A percentile compares a stretch with the other conserved stretches of the same genome.
These are phyloP conservation scores for Melanostigma gelatinosum DNA, from an alignment of 2,113 vertebrate species.

Conservation along the genomic window DNA sequence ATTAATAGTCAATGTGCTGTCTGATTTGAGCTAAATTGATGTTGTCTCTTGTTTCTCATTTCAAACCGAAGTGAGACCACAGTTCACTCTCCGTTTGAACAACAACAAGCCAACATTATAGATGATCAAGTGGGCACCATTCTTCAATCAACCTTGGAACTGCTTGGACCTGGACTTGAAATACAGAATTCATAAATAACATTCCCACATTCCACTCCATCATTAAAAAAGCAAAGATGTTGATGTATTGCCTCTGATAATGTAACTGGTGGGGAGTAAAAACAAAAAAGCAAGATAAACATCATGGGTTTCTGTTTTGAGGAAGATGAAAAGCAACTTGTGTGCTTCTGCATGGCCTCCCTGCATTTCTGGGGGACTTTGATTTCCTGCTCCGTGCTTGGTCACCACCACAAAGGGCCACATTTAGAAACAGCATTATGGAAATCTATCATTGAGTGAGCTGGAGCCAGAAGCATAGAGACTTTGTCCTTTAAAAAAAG, in stretches of 20 bases:
- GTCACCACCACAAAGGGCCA: constrained; percentile 4
- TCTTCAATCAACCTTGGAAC: neutral
- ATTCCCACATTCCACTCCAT: neutral
- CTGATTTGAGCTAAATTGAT: neutral
- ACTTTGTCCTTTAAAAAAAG: neutral
- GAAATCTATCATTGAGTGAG: constrained; percentile 2
- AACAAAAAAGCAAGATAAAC: neutral
- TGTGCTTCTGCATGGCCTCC: neutral
- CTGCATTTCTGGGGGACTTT: constrained; percentile 4
- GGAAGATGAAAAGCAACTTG: neutral
- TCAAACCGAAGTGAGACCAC: neutral
- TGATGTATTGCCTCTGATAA: too few species aligned
- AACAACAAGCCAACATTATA: neutral
- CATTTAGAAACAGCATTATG: constrained; percentile 27
- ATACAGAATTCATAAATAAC: neutral
- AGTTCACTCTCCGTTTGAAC: neutral
- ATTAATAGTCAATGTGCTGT: too few species aligned
- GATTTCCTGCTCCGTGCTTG: constrained; percentile 16
- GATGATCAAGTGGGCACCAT: neutral
- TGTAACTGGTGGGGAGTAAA: neutral
- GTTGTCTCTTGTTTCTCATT: neutral
- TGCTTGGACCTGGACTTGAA: neutral
- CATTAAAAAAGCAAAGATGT: neutral
- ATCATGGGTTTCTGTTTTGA: neutral
- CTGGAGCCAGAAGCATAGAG: neutral